Evolutionary conservation across 2,888 invertebrate genomes (phyloP).

Genomic region (Hydrotaea diabolus): DNA sequence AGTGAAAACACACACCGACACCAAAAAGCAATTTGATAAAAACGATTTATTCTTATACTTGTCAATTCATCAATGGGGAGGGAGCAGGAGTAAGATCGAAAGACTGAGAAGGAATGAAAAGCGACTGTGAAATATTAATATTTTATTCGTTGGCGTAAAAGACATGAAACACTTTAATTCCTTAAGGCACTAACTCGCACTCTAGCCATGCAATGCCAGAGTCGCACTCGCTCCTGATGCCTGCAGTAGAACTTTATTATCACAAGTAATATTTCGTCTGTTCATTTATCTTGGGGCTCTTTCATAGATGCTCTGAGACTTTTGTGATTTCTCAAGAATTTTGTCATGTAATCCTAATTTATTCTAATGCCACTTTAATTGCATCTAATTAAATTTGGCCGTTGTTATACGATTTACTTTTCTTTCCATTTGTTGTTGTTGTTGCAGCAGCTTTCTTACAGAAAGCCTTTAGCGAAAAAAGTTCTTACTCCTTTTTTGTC

Average conservation of each 20-base stretch:
- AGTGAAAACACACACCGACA: background rate
- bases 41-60: conserved; percentile 28
- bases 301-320: background rate
- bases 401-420: background rate
- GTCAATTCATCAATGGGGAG: background rate
- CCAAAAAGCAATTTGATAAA: conserved; percentile 26
- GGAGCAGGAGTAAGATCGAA: too few relatives aligned
- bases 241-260: background rate
- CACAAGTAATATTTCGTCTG: background rate
- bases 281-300: conserved; percentile 17
- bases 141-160: conserved; percentile 1
- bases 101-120: background rate
- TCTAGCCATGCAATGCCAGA: too few relatives aligned
- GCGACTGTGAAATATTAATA: conserved; percentile 19
- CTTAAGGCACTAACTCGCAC: background rate
- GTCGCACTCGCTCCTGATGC: background rate
- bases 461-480: background rate
- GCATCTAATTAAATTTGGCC: conserved; percentile 12
- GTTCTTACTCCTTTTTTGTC: too few relatives aligned
- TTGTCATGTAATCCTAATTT: background rate
- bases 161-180: conserved; percentile 6
- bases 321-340: background rate
- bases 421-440: background rate
- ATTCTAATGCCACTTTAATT: conserved; percentile 20
- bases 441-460: too few relatives aligned